phyloP scores from a whole-genome alignment of 2,113 vertebrate genomes.

The Lepus timidus region DNA sequence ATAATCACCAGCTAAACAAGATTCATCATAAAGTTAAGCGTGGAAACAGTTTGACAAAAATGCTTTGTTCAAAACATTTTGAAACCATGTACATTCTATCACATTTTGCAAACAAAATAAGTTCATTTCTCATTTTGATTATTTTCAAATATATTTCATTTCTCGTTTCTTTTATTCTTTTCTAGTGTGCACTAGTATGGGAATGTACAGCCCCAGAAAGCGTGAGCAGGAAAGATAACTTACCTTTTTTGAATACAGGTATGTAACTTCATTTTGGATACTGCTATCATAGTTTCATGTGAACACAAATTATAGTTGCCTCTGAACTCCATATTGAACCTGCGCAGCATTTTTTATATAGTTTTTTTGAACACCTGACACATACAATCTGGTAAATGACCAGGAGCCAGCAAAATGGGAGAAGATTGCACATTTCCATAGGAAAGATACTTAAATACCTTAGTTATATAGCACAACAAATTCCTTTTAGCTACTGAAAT shows the following conservation, averaged over 20 bases:
- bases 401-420: too few relatives aligned
- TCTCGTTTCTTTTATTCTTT: slow-evolving; percentile 70
- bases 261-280: slow-evolving; percentile 58
- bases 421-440: not conserved
- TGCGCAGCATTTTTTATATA: not conserved
- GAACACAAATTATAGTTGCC: not conserved
- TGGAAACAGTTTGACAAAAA: not conserved
- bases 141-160: slow-evolving; percentile 16
- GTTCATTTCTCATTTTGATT: slow-evolving; percentile 33
- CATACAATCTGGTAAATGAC: not conserved
- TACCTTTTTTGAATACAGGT: slow-evolving; percentile 94
- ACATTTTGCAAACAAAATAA: not conserved
- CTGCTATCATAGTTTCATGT: not conserved
- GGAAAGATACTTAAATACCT: not conserved
- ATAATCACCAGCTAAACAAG: slow-evolving; percentile 5
- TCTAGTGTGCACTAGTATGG: slow-evolving; percentile 93
- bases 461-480: slow-evolving; percentile 31
- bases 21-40: not conserved
- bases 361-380: not conserved
- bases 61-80: not conserved
- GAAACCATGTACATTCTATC: not conserved
- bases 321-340: not conserved
- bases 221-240: slow-evolving; percentile 89
- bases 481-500: not conserved
- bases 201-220: slow-evolving; percentile 90